These are phyloP conservation scores for Bostrychus sinensis DNA, from an alignment of 2,113 vertebrate genomes.

Conservation along the genomic window DNA sequence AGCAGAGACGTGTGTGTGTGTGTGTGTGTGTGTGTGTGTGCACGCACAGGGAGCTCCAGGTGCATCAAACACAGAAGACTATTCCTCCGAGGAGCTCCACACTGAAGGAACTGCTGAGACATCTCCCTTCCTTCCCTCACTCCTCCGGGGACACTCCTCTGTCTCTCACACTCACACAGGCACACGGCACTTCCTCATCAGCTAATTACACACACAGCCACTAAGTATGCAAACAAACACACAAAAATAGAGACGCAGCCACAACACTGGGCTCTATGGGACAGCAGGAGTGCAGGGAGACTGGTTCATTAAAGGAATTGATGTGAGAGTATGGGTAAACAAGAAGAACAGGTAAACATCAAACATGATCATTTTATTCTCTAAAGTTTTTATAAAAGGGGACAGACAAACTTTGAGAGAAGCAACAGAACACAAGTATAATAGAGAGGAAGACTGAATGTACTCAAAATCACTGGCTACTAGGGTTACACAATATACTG, in stretches of 20 bases:
- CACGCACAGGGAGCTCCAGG: constrained; percentile 63
- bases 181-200: constrained; percentile 57
- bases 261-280: constrained; percentile 62
- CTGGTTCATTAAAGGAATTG: constrained; percentile 63
- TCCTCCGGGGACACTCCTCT: constrained; percentile 51
- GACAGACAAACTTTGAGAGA: not conserved
- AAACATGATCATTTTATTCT: constrained; percentile 19
- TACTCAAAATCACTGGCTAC: not conserved
- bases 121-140: constrained; percentile 60
- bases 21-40: constrained; percentile 43
- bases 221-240: constrained; percentile 75
- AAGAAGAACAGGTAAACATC: constrained; percentile 68
- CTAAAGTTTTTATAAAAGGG: constrained; percentile 8
- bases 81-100: constrained; percentile 62
- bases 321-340: constrained; percentile 59
- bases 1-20: constrained; percentile 22
- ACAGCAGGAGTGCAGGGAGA: constrained; percentile 49
- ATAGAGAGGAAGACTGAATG: not conserved
- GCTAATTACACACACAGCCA: constrained; percentile 72
- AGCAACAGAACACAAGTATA: not conserved
- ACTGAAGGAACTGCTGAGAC: constrained; percentile 74
- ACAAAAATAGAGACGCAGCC: constrained; percentile 71
- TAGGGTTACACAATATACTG: too few species aligned
- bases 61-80: constrained; percentile 71
- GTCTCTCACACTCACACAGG: constrained; percentile 14